Percentiles rank a stretch among this genome's conserved stretches.
Conservation (phyloP, 2,888 invertebrate species). For the Pinctada fucata region DNA sequence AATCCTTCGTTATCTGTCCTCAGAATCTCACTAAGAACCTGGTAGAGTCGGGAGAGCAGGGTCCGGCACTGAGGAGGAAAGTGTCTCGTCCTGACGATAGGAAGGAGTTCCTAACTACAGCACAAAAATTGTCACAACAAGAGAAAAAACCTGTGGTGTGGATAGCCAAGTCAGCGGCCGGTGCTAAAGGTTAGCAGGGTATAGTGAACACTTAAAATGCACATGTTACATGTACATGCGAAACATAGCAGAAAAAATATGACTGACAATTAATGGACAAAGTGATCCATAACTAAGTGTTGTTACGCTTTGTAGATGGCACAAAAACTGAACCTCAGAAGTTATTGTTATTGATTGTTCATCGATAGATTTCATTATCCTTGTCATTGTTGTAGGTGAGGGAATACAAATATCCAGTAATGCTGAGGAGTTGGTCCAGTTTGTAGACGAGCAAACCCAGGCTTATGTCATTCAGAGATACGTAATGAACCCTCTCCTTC, state of each 20-base stretch:
- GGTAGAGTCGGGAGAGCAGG: constrained; percentile 13
- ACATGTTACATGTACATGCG: too few relatives aligned
- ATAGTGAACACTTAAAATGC: too few relatives aligned
- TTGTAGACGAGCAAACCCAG: constrained; percentile 54
- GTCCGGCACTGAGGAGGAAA: constrained; percentile 31
- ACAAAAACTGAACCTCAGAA: too few relatives aligned
- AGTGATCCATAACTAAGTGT: too few relatives aligned
- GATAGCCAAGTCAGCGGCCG: constrained; percentile 64
- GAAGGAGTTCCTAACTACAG: constrained; percentile 45
- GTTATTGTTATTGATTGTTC: too few relatives aligned
- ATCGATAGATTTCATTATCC: too few relatives aligned
- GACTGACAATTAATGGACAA: too few relatives aligned
- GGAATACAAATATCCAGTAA: constrained; percentile 61
- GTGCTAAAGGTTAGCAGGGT: constrained; percentile 57
- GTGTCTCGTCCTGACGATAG: constrained; percentile 57
- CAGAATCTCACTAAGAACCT: constrained; percentile 45
- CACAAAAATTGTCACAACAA: constrained; percentile 34
- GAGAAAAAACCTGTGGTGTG: constrained; percentile 49
- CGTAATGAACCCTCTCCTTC: constrained; percentile 58
- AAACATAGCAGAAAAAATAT: too few relatives aligned
- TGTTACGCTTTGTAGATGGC: too few relatives aligned
- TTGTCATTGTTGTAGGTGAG: constrained; percentile 49
- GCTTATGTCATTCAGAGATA: constrained; percentile 65
- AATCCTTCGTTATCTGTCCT: constrained; percentile 57
- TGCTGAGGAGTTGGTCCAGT: constrained; percentile 51